Evolutionary conservation across 2,888 invertebrate species (phyloP).

Genomic region (Archips xylosteana): DNA sequence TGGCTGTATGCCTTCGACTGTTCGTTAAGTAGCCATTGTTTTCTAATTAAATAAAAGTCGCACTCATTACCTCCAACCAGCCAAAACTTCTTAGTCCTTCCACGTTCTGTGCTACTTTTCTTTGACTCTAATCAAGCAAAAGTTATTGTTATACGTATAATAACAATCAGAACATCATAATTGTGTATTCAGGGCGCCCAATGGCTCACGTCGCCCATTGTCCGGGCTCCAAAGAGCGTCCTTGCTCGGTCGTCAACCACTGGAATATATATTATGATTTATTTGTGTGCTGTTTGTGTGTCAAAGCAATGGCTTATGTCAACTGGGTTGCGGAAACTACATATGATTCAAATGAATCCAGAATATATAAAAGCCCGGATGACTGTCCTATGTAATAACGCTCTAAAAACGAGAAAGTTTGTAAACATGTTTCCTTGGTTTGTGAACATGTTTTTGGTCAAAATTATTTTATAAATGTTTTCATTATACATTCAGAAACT

Average conservation of each 20-base stretch:
- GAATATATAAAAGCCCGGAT: too few species aligned
- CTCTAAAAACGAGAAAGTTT: too few species aligned
- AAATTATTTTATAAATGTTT: neutral
- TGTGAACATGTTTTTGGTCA: too few species aligned
- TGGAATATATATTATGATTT: neutral
- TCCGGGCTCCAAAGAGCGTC: conserved; percentile 5
- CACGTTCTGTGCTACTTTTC: neutral
- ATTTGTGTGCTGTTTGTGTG: conserved; percentile 9
- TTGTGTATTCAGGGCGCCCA: conserved; percentile 9
- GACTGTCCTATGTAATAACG: too few species aligned
- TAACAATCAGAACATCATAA: neutral
- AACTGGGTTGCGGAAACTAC: too few species aligned
- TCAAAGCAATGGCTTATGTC: neutral
- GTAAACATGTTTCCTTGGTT: too few species aligned
- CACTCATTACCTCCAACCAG: too few species aligned
- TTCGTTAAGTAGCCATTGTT: too few species aligned
- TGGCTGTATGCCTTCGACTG: too few species aligned
- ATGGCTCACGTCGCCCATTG: neutral
- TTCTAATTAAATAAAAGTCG: too few species aligned
- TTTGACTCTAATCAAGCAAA: neutral
- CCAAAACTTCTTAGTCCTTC: neutral
- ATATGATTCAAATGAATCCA: too few species aligned
- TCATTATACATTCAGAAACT: conserved; percentile 20
- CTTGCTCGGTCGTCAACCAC: conserved; percentile 8
- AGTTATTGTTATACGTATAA: neutral